Conservation (phyloP, 2,797 vertebrate genomes). For the Hypotaenidia philippensis region DNA sequence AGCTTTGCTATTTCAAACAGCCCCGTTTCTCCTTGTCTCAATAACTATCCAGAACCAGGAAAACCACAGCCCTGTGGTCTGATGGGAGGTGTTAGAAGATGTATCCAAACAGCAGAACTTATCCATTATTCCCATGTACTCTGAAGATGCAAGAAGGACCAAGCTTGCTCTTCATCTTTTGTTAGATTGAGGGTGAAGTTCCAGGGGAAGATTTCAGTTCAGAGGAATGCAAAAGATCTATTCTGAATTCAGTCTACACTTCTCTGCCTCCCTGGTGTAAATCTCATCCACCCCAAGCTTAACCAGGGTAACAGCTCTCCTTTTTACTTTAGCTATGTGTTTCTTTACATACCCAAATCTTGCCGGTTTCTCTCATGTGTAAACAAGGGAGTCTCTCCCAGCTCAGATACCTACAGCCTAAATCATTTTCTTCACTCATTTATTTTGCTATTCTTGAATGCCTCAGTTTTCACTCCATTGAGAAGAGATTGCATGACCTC, state of each 20-base stretch:
- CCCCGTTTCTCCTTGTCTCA: neutral
- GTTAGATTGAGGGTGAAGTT: neutral
- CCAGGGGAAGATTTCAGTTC: neutral
- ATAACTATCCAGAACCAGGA: neutral
- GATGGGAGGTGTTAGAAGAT: neutral
- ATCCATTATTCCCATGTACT: neutral
- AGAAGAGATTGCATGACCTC: neutral
- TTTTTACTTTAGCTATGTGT: neutral
- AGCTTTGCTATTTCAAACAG: neutral
- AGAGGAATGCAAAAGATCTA: neutral
- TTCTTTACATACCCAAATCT: neutral
- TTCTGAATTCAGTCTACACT: neutral
- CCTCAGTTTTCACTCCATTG: rapidly evolving
- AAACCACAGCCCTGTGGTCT: neutral
- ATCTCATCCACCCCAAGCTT: neutral
- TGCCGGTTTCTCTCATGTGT: neutral
- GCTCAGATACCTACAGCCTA: neutral
- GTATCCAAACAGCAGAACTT: neutral
- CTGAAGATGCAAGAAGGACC: neutral
- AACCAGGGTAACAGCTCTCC: neutral
- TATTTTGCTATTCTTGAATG: neutral
- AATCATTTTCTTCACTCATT: neutral
- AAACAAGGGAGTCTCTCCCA: neutral
- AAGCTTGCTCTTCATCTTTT: neutral
- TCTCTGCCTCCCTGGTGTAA: neutral